Conservation (phyloP, 2,888 invertebrate species). For the Camponotus fellah region DNA sequence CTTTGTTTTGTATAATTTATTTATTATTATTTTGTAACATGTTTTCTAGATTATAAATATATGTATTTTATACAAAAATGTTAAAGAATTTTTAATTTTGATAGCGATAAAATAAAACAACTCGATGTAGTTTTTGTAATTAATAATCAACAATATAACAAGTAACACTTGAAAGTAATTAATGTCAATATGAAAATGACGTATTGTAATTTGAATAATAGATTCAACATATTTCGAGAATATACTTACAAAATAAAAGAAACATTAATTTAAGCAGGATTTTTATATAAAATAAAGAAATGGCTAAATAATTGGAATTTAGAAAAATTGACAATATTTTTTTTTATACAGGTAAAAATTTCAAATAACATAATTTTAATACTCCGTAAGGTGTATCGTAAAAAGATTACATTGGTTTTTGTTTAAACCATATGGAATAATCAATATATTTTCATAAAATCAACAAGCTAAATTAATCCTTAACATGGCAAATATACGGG, state of each 20-base stretch:
- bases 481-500: background rate
- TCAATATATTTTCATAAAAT: background rate
- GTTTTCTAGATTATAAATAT: background rate
- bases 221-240: background rate
- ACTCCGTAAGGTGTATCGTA: background rate
- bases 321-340: background rate
- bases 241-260: background rate
- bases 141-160: background rate
- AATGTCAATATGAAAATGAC: background rate
- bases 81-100: background rate
- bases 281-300: background rate
- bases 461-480: background rate
- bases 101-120: background rate
- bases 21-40: constrained; percentile 5
- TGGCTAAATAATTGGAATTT: background rate
- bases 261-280: background rate
- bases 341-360: background rate
- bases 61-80: background rate
- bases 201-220: background rate
- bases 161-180: background rate
- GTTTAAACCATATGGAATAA: background rate
- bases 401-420: background rate
- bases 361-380: background rate
- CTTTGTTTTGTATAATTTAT: background rate
- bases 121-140: background rate